phyloP scores from a whole-genome alignment of 2,113 vertebrate species.

The Actenoides hombroni region DNA sequence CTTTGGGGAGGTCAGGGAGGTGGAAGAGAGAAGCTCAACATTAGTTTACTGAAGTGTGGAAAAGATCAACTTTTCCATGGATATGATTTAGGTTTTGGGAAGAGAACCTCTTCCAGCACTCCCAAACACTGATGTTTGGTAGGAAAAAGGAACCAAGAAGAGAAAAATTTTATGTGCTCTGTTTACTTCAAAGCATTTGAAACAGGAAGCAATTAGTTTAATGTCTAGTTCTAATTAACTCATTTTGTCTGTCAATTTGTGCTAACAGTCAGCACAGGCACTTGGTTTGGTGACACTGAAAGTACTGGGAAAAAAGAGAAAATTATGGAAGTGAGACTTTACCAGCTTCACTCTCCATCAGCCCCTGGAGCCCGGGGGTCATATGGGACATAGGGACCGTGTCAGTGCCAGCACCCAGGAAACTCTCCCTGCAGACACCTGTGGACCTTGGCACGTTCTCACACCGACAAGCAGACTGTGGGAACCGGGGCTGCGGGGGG shows the following conservation, averaged over 20 bases:
- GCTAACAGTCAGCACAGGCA: neutral
- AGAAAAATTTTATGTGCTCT: neutral
- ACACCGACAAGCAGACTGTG: rapidly evolving
- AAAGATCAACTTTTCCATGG: rapidly evolving
- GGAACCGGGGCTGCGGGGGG: rapidly evolving
- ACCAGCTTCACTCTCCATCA: neutral
- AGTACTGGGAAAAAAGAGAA: neutral
- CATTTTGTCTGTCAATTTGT: neutral
- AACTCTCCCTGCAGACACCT: no score
- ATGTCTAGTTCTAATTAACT: constrained; percentile 24
- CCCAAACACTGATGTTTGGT: neutral
- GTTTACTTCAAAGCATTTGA: neutral
- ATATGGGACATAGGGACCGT: rapidly evolving
- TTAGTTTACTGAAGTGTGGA: neutral
- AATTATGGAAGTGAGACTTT: neutral
- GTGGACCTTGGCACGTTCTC: rapidly evolving
- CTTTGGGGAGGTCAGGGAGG: neutral
- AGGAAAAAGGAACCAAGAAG: neutral
- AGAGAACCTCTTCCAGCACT: neutral
- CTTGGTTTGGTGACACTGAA: neutral
- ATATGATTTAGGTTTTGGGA: neutral
- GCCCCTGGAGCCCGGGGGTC: neutral
- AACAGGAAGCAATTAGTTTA: constrained; percentile 42
- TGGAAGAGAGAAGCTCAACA: rapidly evolving
- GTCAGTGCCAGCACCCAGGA: rapidly evolving